Evolutionary conservation across 1,140 invertebrate species (phyloP), one percentile per base, ranked within the genome.

Genomic region (Bombus pascuorum): DNA sequence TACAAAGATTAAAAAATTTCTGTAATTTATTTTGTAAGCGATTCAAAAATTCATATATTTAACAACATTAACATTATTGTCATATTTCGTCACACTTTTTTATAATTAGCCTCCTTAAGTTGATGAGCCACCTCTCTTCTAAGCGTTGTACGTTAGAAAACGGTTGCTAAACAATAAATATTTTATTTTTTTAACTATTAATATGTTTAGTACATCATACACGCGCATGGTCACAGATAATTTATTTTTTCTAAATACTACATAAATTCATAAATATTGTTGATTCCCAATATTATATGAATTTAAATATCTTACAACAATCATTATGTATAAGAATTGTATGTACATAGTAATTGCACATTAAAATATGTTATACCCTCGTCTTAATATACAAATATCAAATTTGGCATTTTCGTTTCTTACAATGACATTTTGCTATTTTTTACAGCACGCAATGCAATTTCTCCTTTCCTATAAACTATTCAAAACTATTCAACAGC

Each of bases 101-200:
- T 28, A 32, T 10, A 32, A 53, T 71, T 70, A 72, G 72, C 42
- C n/a, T 39, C 2, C 37, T 42, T 70, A 32, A 15, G 32, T 57
- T 62, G 32, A 25, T 13, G 28, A 1, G 13, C n/a, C 8, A 28
- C 9, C n/a, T 39, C 15, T 32, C 13, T 4, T 44, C 74, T 74
- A 68, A 66, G 4, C 74, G 32, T 78, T 57, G 25, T 77, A 66
- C 44, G 75, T 37, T 86, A 83, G 44, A 68, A 88, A 74, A 81
- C 77, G 85, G 79, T 42, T 86, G 73, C 53, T 88, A 80, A 79
- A 71, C 65, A 87, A 88, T 85, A 84, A 88, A 75, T 86, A 86
- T 83, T 47, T 62, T 62, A 73, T 53, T 28, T 28, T 86, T 71
- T 83, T 15, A 70, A 53, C 39, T 25, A 72, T 47, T 86, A 83